phyloP scores from a whole-genome alignment of 2,113 vertebrate species.

The Lamprologus sp. region DNA sequence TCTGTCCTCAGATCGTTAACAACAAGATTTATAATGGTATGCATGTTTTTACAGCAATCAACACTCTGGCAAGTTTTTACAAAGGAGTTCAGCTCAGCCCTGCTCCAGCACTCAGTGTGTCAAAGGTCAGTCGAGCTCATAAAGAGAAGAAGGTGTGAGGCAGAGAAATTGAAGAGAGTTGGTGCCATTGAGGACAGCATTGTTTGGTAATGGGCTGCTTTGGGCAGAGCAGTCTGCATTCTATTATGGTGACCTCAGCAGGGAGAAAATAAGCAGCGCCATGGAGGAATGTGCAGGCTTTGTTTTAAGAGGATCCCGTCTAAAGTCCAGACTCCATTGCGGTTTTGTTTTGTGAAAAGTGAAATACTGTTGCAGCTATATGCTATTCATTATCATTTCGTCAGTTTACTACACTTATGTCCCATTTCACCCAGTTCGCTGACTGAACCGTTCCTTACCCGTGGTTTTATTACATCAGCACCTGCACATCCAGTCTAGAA shows the following conservation, averaged over 20 bases:
- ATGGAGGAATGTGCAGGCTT: slow-evolving; percentile 24
- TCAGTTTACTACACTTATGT: background rate
- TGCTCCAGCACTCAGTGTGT: background rate
- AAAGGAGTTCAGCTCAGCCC: background rate
- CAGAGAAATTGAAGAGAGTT: background rate
- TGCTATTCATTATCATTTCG: background rate
- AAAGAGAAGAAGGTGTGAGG: slow-evolving; percentile 8
- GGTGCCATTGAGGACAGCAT: background rate
- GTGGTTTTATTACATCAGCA: slow-evolving; percentile 15
- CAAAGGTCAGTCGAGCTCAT: slow-evolving; percentile 27
- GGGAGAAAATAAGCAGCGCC: slow-evolving; percentile 28
- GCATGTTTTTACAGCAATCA: slow-evolving; percentile 9
- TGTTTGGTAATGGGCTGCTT: slow-evolving; percentile 37
- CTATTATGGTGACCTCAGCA: slow-evolving; percentile 47
- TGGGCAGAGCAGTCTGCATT: slow-evolving; percentile 38
- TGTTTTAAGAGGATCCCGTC: background rate
- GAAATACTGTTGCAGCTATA: background rate
- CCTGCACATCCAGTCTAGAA: background rate
- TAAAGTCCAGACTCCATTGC: background rate
- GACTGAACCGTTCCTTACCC: background rate
- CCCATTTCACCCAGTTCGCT: background rate
- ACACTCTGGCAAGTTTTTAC: slow-evolving; percentile 11
- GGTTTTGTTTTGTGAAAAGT: background rate
- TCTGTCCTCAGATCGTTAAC: background rate
- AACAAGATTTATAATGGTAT: slow-evolving; percentile 14